Base-by-base conservation (phyloP, 2,113 vertebrate species). In the Hipposideros armiger region DNA sequence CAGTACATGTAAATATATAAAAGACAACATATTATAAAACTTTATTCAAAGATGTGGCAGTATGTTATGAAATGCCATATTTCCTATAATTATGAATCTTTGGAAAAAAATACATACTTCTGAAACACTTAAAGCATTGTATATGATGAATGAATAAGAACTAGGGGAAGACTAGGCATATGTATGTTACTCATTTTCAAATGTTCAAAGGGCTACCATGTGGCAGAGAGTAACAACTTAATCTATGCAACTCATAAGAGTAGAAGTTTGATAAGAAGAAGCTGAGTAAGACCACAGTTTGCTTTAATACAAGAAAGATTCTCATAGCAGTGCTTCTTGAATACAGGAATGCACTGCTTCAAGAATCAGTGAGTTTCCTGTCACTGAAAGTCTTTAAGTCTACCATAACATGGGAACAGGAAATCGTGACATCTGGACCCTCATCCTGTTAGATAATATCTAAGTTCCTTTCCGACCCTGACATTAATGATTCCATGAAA, bases 1-100 rank as follows among this genome's bases (percentile, higher is more conserved):
- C 0, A 66, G 7, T 85, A 26, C 13, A 56, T 66, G 58, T 16
- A 91, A 50, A 84, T 10, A 87, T 7, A 73, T 36, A 47, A 94
- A 84, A 80, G 67, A 91, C 22, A 90, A 91, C 32, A 50, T 81
- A 28, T 83, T 72, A 50, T 50, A 74, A 83, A 84, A 84, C 4
- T 64, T 88, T 36, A 64, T 42, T 93, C 62, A 24, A 91, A 90
- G 54, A 82, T 67, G 47, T 54, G 20, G n/a, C 42, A 96, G 11
- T 60, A 13, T 42, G 24, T 69, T 80, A 91, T 80, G 40, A 76
- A 66, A 76, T 76, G 28, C 16, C 73, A 76, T 28, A 76, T 32
- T 76, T 32, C 15, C 16, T 20, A 28, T 11, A 76, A 76, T 76
- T 64, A 62, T 62, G 30, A 64, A 64, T 14, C 8, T 52, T 91